Evolutionary conservation across 2,888 invertebrate species (phyloP).

Genomic region (Agrotis clavis): DNA sequence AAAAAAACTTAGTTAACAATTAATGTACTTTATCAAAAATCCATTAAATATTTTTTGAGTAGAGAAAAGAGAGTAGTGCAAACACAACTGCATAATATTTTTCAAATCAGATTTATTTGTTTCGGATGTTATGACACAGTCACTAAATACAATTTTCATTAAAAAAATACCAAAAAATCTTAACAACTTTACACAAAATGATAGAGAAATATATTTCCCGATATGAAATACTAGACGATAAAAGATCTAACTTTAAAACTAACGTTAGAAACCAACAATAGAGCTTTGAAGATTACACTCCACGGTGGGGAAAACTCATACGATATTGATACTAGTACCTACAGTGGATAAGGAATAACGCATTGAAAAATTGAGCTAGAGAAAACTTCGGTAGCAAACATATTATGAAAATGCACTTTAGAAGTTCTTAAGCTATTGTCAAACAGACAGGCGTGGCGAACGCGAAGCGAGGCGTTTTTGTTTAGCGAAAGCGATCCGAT

Average conservation of each 20-base stretch:
- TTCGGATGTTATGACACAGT: not conserved
- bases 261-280: not conserved
- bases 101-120: no score
- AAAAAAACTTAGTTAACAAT: no score
- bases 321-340: slow-evolving; percentile 12
- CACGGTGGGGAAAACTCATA: not conserved
- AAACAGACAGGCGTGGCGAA: no score
- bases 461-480: no score
- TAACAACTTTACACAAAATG: no score
- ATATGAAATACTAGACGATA: not conserved
- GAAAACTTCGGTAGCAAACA: not conserved
- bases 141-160: not conserved
- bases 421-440: no score
- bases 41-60: no score
- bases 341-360: not conserved
- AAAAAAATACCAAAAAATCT: not conserved
- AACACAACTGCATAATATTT: no score
- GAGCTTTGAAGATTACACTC: slow-evolving; percentile 12
- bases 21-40: no score
- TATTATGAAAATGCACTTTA: slow-evolving; percentile 22
- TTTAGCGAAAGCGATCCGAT: no score
- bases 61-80: no score
- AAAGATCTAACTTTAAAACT: not conserved
- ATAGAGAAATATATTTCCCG: not conserved
- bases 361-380: slow-evolving; percentile 8